Conservation (phyloP, 2,888 invertebrate species). For the Nomada goodeniana region DNA sequence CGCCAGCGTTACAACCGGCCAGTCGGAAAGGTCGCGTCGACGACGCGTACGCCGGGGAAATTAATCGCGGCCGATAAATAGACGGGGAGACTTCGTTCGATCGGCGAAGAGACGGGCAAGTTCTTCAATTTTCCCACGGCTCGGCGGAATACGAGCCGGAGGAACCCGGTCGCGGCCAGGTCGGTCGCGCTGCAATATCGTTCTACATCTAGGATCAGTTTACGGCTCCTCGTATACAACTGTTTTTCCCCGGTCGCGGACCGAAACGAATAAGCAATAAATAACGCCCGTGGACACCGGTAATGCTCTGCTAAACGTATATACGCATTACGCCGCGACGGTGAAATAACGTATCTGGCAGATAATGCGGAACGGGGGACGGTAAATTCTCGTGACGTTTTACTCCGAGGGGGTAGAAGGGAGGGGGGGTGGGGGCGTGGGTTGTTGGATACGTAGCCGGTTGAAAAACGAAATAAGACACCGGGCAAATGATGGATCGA, state of each 20-base stretch:
- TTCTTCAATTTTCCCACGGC: conserved; percentile 66
- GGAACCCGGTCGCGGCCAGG: neutral
- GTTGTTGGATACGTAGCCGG: conserved; percentile 1
- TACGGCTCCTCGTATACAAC: conserved; percentile 49
- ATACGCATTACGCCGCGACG: conserved; percentile 38
- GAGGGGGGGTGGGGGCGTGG: neutral
- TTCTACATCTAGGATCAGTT: conserved; percentile 55
- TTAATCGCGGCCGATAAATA: conserved; percentile 64
- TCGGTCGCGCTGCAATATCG: conserved; percentile 38
- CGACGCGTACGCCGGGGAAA: conserved; percentile 58
- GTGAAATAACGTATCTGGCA: conserved; percentile 56
- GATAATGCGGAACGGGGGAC: conserved; percentile 52
- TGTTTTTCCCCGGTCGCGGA: conserved; percentile 37
- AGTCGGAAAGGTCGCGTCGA: neutral
- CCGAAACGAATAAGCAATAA: conserved; percentile 69
- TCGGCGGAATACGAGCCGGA: conserved; percentile 40
- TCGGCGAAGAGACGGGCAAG: conserved; percentile 52
- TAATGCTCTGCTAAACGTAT: conserved; percentile 64
- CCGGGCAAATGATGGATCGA: conserved; percentile 59
- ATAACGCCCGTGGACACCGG: conserved; percentile 59
- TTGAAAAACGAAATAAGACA: conserved; percentile 30
- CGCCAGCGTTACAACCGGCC: neutral
- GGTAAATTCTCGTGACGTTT: conserved; percentile 58
- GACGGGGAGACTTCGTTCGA: conserved; percentile 45
- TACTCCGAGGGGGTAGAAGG: neutral